Conservation (phyloP, 1,140 invertebrate species). For the Eueides isabella region DNA sequence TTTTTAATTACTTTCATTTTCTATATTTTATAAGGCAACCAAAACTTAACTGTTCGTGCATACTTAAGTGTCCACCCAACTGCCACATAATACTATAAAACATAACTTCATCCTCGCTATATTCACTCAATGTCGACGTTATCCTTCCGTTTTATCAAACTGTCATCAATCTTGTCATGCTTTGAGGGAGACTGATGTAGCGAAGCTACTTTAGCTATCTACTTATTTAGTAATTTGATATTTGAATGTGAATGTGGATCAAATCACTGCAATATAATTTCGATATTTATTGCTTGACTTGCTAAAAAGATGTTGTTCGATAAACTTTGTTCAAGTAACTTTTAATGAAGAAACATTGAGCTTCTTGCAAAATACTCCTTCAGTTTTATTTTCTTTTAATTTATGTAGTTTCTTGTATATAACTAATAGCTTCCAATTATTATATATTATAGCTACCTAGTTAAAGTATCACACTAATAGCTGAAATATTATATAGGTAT, state of each 20-base stretch:
- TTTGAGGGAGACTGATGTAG: constrained; percentile 40
- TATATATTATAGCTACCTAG: not conserved
- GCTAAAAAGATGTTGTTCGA: not conserved
- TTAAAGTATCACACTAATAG: no score
- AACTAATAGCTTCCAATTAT: not conserved
- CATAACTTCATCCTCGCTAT: constrained; percentile 33
- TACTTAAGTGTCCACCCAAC: not conserved
- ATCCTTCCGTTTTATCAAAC: constrained; percentile 47
- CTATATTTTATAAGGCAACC: no score
- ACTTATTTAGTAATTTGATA: constrained; percentile 35
- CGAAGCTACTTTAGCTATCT: constrained; percentile 40
- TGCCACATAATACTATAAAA: constrained; percentile 16
- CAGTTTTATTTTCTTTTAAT: not conserved
- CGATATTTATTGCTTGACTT: not conserved
- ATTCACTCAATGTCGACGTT: constrained; percentile 42
- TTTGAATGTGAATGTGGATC: constrained; percentile 10
- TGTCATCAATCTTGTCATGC: constrained; percentile 48
- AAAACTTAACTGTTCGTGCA: not conserved
- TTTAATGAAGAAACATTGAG: constrained; percentile 18
- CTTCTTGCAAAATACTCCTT: not conserved
- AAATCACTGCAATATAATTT: constrained; percentile 16
- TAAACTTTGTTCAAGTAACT: constrained; percentile 5
- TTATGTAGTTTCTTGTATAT: not conserved
- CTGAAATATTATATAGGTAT: no score
- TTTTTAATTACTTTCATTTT: no score